phyloP scores from a whole-genome alignment of 2,888 invertebrate genomes.

The Tenodera sinensis region DNA sequence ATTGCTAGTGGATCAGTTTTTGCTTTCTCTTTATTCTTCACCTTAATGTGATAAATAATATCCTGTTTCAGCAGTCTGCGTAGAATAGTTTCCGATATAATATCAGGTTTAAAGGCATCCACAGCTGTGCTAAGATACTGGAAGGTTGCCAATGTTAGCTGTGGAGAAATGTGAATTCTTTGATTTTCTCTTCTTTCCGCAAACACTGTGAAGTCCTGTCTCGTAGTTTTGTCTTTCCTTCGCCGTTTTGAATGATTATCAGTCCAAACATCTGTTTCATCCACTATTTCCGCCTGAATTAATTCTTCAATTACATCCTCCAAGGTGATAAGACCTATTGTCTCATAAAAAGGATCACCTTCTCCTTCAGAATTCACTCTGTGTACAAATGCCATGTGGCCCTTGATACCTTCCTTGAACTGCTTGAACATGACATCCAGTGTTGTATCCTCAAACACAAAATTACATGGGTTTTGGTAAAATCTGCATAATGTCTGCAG shows the following conservation, averaged over 20 bases:
- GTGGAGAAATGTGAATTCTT: conserved; percentile 83
- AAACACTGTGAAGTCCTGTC: conserved; percentile 83
- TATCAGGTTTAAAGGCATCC: conserved; percentile 81
- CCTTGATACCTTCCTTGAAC: conserved; percentile 89
- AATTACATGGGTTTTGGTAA: conserved; percentile 93
- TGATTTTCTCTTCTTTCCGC: conserved; percentile 78
- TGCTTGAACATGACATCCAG: conserved; percentile 93
- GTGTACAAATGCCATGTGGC: conserved; percentile 95
- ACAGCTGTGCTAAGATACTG: conserved; percentile 91
- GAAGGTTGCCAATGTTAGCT: conserved; percentile 88
- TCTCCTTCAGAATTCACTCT: conserved; percentile 88
- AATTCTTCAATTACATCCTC: conserved; percentile 98
- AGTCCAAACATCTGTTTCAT: conserved; percentile 93
- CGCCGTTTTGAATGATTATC: conserved; percentile 84
- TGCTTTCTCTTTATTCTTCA: conserved; percentile 59
- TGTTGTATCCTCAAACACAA: conserved; percentile 93
- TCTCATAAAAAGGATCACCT: conserved; percentile 91
- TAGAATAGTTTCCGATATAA: conserved; percentile 84
- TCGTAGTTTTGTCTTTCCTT: conserved; percentile 65
- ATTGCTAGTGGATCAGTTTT: conserved; percentile 64
- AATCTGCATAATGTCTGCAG: conserved; percentile 90
- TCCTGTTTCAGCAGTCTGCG: conserved; percentile 88
- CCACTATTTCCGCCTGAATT: conserved; percentile 96
- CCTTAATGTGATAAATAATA: conserved; percentile 80
- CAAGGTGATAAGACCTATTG: conserved; percentile 88